Evolutionary conservation across 2,888 invertebrate genomes (phyloP).

Genomic region (Yponomeuta malinellus): DNA sequence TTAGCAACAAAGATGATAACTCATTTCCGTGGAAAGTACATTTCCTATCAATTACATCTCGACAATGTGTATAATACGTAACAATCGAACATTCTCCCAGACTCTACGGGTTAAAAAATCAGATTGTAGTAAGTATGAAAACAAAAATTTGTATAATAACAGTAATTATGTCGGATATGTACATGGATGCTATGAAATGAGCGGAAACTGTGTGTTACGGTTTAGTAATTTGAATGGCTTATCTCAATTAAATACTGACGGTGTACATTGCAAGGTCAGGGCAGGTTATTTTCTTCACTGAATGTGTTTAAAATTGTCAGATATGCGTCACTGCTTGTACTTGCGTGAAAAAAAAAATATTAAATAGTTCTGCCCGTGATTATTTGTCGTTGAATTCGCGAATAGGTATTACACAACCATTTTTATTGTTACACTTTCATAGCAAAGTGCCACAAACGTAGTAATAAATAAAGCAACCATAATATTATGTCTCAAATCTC

Average conservation of each 20-base stretch:
- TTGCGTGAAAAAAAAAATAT: too few relatives aligned
- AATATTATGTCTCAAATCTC: too few relatives aligned
- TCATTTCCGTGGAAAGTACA: slow-evolving; percentile 9
- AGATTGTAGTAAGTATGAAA: neutral
- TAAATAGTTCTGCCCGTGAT: too few relatives aligned
- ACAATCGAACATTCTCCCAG: neutral
- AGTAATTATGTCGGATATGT: neutral
- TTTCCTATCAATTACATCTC: slow-evolving; percentile 1
- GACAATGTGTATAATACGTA: neutral
- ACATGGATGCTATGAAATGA: neutral
- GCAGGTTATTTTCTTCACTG: neutral
- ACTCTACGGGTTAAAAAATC: neutral
- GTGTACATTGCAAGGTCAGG: neutral
- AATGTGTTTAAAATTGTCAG: neutral
- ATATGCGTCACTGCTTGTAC: neutral
- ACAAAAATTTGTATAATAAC: neutral
- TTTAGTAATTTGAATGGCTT: neutral
- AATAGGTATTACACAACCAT: too few relatives aligned
- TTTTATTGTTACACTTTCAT: too few relatives aligned
- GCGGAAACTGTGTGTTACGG: neutral
- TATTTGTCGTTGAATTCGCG: too few relatives aligned
- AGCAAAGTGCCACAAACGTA: too few relatives aligned
- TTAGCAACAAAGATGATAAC: neutral
- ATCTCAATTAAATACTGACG: neutral
- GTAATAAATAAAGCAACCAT: too few relatives aligned